Conservation (phyloP, 2,797 vertebrate species). For the Anguilla marmorata region DNA sequence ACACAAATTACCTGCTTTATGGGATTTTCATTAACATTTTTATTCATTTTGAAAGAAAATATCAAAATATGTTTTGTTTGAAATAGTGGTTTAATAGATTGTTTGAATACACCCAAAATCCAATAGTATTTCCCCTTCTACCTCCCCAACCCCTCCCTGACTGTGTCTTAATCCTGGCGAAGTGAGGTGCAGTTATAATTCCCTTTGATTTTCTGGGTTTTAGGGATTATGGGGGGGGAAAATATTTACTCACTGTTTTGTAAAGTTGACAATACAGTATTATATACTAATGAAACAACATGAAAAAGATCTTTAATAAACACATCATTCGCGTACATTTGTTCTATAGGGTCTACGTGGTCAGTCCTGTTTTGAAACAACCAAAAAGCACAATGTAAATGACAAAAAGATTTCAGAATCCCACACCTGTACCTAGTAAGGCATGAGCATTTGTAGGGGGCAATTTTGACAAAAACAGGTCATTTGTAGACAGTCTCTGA, state of each 20-base stretch:
- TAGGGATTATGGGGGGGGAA: not conserved
- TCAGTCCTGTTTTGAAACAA: slow-evolving; percentile 75
- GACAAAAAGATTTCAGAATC: slow-evolving; percentile 46
- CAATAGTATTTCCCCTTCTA: not conserved
- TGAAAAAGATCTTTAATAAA: slow-evolving; percentile 55
- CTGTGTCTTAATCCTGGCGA: not conserved
- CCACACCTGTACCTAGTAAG: not conserved
- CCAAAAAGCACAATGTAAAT: slow-evolving; percentile 81
- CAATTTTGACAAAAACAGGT: not conserved
- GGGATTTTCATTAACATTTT: slow-evolving; percentile 66
- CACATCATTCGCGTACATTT: slow-evolving; percentile 67
- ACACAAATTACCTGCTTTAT: slow-evolving; percentile 54
- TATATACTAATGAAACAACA: slow-evolving; percentile 52
- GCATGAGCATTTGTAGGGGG: not conserved
- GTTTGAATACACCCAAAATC: slow-evolving; percentile 49
- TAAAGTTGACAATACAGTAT: slow-evolving; percentile 59
- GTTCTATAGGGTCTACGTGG: slow-evolving; percentile 57
- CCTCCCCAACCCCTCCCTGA: slow-evolving; percentile 23
- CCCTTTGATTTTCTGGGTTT: slow-evolving; percentile 45
- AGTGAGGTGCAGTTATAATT: slow-evolving; percentile 42
- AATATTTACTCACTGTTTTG: slow-evolving; percentile 43
- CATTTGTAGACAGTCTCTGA: not conserved
- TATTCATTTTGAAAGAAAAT: slow-evolving; percentile 61
- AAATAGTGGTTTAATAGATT: slow-evolving; percentile 58
- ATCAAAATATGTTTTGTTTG: slow-evolving; percentile 63